Evolutionary conservation across 2,888 invertebrate species (phyloP).

Genomic region (Brassicogethes aeneus): DNA sequence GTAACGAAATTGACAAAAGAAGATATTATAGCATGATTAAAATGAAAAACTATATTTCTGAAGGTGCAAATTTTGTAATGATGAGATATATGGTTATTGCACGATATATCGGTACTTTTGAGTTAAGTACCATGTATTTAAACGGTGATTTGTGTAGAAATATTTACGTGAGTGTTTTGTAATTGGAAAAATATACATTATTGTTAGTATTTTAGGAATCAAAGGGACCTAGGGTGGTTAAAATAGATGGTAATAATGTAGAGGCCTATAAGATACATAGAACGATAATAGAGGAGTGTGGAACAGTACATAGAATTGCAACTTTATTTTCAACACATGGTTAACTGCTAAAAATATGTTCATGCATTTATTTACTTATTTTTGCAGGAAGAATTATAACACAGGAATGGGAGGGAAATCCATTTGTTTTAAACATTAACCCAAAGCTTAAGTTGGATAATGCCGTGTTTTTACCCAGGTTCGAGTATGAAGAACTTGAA

Average conservation of each 20-base stretch:
- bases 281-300: constrained; percentile 48
- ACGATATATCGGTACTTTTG: constrained; percentile 46
- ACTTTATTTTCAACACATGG: constrained; percentile 49
- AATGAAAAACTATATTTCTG: constrained; percentile 48
- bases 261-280: constrained; percentile 52
- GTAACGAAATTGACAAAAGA: constrained; percentile 41
- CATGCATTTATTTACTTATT: constrained; percentile 15
- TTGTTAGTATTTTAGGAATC: constrained; percentile 42
- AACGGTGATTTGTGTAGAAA: constrained; percentile 51
- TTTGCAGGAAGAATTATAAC: constrained; percentile 46
- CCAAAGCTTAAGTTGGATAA: constrained; percentile 38
- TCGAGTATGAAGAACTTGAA: constrained; percentile 35
- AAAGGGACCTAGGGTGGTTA: constrained; percentile 39
- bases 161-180: constrained; percentile 46
- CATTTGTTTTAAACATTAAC: constrained; percentile 50
- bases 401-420: constrained; percentile 52
- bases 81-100: constrained; percentile 51
- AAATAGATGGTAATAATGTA: constrained; percentile 30
- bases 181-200: not conserved
- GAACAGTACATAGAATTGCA: constrained; percentile 44
- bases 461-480: not conserved
- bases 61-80: constrained; percentile 53
- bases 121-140: constrained; percentile 49
- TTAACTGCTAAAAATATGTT: constrained; percentile 40
- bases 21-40: constrained; percentile 45